Evolutionary conservation across 2,797 vertebrate species (phyloP).

Genomic region (Serranus cabrilla): DNA sequence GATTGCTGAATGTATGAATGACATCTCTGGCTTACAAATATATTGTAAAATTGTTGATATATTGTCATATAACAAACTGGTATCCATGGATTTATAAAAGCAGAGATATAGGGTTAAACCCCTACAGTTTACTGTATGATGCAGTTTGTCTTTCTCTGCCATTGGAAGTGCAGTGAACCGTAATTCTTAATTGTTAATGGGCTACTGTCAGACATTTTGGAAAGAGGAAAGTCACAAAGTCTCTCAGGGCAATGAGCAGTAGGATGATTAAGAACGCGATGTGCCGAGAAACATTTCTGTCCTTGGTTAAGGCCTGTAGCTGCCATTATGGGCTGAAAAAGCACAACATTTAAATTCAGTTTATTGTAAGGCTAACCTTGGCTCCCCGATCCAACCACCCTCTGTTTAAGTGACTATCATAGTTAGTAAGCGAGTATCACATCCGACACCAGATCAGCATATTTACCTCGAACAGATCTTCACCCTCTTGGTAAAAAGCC

Average conservation of each 20-base stretch:
- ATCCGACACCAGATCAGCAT: slow-evolving; percentile 3
- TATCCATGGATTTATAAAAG: background rate
- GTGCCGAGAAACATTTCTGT: slow-evolving; percentile 41
- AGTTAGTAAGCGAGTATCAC: background rate
- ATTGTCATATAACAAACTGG: background rate
- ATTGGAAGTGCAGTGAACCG: slow-evolving; percentile 37
- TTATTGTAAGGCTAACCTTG: background rate
- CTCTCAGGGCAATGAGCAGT: slow-evolving; percentile 49
- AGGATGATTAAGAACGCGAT: slow-evolving; percentile 60
- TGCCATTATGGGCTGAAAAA: slow-evolving; percentile 39
- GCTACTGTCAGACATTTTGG: slow-evolving; percentile 46
- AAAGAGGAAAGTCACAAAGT: slow-evolving; percentile 56
- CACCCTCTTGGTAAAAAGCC: slow-evolving; percentile 16
- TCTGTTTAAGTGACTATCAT: background rate
- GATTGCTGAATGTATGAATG: background rate
- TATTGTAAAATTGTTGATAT: background rate
- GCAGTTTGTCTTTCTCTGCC: slow-evolving; percentile 42
- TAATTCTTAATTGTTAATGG: slow-evolving; percentile 58
- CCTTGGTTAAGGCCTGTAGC: slow-evolving; percentile 48
- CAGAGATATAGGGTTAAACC: background rate
- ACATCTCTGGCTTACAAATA: background rate
- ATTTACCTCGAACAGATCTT: slow-evolving; percentile 30
- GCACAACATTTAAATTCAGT: slow-evolving; percentile 16
- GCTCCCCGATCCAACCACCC: too few relatives aligned
- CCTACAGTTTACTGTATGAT: background rate